phyloP scores from a whole-genome alignment of 2,888 invertebrate genomes.

The Lochmaea crataegi region DNA sequence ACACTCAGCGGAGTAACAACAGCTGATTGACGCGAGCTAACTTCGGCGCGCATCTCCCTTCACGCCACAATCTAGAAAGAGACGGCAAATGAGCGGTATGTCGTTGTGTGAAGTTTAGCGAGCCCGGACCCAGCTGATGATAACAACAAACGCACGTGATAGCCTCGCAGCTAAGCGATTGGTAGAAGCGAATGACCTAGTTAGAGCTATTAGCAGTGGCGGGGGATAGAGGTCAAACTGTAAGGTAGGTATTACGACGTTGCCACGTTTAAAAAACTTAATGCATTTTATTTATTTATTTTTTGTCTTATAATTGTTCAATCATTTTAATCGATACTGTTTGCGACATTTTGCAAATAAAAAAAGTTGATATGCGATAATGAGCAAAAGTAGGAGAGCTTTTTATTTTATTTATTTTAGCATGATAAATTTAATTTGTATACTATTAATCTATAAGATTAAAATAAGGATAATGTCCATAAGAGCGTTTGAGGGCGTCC shows the following conservation, averaged over 20 bases:
- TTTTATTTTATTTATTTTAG: no score
- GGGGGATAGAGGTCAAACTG: conserved; percentile 60
- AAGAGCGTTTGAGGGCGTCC: no score
- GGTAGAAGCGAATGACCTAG: conserved; percentile 69
- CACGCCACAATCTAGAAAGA: not conserved
- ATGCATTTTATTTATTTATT: not conserved
- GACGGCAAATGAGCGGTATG: conserved; percentile 18
- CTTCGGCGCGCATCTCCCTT: conserved; percentile 12
- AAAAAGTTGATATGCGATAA: no score
- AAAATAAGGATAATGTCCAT: no score
- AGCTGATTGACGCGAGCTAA: conserved; percentile 57
- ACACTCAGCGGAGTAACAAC: conserved; percentile 56
- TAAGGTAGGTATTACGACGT: conserved; percentile 32
- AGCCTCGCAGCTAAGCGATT: conserved; percentile 61
- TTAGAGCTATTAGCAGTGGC: conserved; percentile 67
- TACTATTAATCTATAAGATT: no score
- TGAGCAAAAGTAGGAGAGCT: no score
- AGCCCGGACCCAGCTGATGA: conserved; percentile 73
- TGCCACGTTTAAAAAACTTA: conserved; percentile 9
- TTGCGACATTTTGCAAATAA: no score
- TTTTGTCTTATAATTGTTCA: not conserved
- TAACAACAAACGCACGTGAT: conserved; percentile 79
- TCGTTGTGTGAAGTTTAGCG: conserved; percentile 41
- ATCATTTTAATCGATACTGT: no score
- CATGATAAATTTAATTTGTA: no score